Conservation (phyloP, 2,113 vertebrate genomes). For the Rhynchomys soricoides region DNA sequence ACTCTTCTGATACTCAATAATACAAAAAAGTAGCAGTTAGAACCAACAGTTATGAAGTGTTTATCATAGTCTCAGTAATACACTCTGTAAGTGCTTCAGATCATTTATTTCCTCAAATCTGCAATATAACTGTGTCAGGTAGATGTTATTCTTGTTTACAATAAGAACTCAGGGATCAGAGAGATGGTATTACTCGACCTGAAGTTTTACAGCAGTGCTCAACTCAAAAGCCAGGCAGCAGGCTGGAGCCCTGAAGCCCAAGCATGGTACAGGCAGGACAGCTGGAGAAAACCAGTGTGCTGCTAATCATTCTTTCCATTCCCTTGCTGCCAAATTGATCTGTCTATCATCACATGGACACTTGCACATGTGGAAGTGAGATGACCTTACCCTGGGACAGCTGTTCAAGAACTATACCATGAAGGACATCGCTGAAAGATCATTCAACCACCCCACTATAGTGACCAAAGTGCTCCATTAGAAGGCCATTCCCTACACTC, state of each 20-base stretch:
- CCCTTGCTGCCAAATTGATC: not conserved
- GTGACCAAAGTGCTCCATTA: not conserved
- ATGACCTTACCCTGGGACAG: slow-evolving; percentile 15
- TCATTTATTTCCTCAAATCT: slow-evolving; percentile 29
- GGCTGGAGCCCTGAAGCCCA: not conserved
- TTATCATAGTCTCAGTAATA: not conserved
- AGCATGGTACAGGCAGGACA: not conserved
- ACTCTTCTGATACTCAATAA: not conserved
- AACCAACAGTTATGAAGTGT: not conserved
- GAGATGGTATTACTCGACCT: not conserved
- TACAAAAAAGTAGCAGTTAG: not conserved
- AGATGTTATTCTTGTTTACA: not conserved
- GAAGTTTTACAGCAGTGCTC: not conserved
- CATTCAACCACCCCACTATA: not conserved
- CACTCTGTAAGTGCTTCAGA: not conserved
- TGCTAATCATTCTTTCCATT: slow-evolving; percentile 32
- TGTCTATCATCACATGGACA: not conserved
- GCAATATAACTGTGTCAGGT: not conserved
- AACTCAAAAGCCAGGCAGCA: not conserved
- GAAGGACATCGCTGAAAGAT: slow-evolving; percentile 25
- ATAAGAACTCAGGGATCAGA: not conserved
- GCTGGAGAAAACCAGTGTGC: not conserved
- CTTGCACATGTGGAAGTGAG: slow-evolving; percentile 21
- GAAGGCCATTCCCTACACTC: not conserved
- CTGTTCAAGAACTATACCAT: not conserved